A percentile compares a stretch with the other conserved stretches of the same genome.
phyloP scores from a whole-genome alignment of 2,888 invertebrate species.

The Stenichneumon culpator region DNA sequence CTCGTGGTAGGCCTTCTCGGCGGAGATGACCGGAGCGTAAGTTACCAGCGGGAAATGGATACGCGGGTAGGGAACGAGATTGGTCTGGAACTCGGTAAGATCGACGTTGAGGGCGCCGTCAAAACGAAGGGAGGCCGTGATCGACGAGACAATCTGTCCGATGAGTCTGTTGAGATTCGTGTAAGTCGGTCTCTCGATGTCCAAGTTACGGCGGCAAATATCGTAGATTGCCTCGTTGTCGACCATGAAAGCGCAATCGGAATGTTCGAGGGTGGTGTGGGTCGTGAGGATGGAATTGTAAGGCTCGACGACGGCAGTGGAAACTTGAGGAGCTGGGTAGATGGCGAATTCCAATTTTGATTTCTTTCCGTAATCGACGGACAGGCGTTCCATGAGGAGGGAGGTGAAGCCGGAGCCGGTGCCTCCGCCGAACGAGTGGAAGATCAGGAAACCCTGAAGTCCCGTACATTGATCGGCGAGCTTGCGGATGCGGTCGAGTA shows the following conservation, averaged over 20 bases:
- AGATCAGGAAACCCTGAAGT: constrained; percentile 96
- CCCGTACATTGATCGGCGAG: constrained; percentile 97
- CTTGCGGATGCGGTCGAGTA: constrained; percentile 94
- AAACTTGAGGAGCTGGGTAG: constrained; percentile 97
- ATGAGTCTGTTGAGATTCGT: constrained; percentile 98
- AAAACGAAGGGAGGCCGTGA: constrained; percentile 97
- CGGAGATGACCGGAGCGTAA: constrained; percentile 96
- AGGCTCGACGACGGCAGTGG: constrained; percentile 97
- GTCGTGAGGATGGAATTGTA: constrained; percentile 99
- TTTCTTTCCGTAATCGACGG: constrained; percentile 98
- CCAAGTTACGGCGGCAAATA: constrained; percentile 97
- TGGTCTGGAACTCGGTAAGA: constrained; percentile 97
- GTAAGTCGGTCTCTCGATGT: constrained; percentile 98
- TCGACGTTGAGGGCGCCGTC: constrained; percentile 97
- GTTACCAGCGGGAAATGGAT: constrained; percentile 98
- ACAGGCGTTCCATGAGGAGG: constrained; percentile 98
- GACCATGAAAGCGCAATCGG: constrained; percentile 98
- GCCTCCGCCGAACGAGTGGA: constrained; percentile 97
- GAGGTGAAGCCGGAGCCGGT: constrained; percentile 99
- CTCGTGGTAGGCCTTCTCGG: constrained; percentile 98
- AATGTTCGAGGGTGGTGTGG: constrained; percentile 97
- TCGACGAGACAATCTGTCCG: constrained; percentile 97
- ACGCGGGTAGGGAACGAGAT: constrained; percentile 97
- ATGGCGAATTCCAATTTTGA: constrained; percentile 98
- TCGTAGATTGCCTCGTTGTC: constrained; percentile 96